Conservation (phyloP, 2,797 vertebrate genomes). For the Mastacembelus armatus region DNA sequence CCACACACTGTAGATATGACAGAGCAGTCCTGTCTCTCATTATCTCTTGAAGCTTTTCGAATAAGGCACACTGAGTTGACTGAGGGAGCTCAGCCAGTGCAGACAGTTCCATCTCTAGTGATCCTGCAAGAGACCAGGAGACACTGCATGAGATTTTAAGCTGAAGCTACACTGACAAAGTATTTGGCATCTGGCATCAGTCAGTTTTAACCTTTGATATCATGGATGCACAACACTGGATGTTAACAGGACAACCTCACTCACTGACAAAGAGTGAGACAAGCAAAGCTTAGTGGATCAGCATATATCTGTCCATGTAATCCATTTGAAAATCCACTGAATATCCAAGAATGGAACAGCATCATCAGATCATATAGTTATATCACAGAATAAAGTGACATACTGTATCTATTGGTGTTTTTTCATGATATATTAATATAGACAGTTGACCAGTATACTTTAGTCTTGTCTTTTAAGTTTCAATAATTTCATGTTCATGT, state of each 20-base stretch:
- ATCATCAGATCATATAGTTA: too few relatives aligned
- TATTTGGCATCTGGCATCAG: background rate
- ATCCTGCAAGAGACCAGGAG: conserved; percentile 73
- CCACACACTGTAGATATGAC: conserved; percentile 79
- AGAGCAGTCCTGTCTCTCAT: conserved; percentile 78
- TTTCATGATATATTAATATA: background rate
- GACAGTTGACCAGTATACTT: background rate
- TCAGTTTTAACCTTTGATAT: background rate
- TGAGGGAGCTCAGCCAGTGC: conserved; percentile 78
- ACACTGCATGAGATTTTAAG: background rate
- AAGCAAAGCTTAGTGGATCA: background rate
- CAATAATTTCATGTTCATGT: background rate
- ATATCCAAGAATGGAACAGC: too few relatives aligned
- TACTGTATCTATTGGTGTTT: background rate
- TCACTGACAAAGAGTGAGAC: background rate
- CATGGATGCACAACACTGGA: background rate
- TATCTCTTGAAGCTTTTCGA: conserved; percentile 70
- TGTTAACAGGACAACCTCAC: too few relatives aligned
- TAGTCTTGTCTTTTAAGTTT: background rate
- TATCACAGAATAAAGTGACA: too few relatives aligned
- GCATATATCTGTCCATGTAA: too few relatives aligned
- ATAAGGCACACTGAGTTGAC: conserved; percentile 67
- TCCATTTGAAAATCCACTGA: too few relatives aligned
- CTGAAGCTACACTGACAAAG: background rate
- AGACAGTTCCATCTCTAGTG: conserved; percentile 73